Conservation (phyloP, 1,140 invertebrate species). For the Mercenaria mercenaria region DNA sequence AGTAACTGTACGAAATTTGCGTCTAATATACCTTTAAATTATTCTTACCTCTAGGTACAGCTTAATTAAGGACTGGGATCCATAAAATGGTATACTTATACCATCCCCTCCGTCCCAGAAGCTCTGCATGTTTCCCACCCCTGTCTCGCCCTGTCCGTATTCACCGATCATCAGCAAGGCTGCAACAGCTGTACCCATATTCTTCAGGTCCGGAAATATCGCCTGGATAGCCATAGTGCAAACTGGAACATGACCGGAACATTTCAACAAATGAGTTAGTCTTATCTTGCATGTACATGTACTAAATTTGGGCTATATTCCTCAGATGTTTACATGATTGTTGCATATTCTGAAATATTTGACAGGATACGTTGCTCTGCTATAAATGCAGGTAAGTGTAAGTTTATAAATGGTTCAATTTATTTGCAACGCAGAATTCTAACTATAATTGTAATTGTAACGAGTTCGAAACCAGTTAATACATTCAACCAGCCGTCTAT, state of each 20-base stretch:
- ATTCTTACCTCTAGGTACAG: conserved; percentile 51
- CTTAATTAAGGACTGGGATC: conserved; percentile 29
- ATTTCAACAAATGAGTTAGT: too few relatives aligned
- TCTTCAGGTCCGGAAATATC: conserved; percentile 23
- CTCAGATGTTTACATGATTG: too few relatives aligned
- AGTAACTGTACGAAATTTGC: too few relatives aligned
- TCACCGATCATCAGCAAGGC: conserved; percentile 58
- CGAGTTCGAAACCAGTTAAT: too few relatives aligned
- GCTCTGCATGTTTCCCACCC: conserved; percentile 56
- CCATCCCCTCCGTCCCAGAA: conserved; percentile 39
- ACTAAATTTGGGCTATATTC: neutral
- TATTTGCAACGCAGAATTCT: too few relatives aligned
- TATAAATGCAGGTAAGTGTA: too few relatives aligned
- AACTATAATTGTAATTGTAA: too few relatives aligned
- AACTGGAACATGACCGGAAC: neutral
- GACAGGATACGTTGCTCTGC: too few relatives aligned
- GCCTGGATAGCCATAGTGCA: conserved; percentile 40
- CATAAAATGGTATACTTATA: conserved; percentile 56
- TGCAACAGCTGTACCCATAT: conserved; percentile 30
- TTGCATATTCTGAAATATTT: too few relatives aligned
- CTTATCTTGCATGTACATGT: neutral
- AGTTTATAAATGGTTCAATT: too few relatives aligned
- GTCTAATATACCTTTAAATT: too few relatives aligned
- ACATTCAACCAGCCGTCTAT: too few relatives aligned
- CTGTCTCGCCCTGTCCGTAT: conserved; percentile 52